Evolutionary conservation across 1,140 invertebrate species (phyloP), one percentile per base, ranked within the genome.

Genomic region (Temnothorax curvispinosus): DNA sequence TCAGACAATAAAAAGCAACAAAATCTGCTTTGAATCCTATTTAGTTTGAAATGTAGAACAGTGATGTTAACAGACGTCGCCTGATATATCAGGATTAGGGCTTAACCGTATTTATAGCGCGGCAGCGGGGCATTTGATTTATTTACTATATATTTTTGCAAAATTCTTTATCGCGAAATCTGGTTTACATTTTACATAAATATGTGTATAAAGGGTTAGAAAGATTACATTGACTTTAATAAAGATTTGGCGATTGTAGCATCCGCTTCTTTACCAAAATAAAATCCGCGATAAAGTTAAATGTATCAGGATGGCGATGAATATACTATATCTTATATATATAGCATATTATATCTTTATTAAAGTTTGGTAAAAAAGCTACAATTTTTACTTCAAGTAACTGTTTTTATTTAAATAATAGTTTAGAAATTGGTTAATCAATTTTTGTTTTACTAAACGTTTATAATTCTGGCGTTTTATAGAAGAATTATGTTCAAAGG

Each of bases 11-110:
- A 74, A 58, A 58, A 82, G 60, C 52, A 38, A n/a, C 67, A 44
- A 47, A 74, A 82, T 82, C 67, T 82, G 32, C 32, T 74, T 81
- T 81, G 64, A 67, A 71, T 81, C 52, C 38, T 60, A 74, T 82
- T 82, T 58, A 58, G 27, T 13, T 82, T 74, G 80, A 74, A 82
- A 82, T 82, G 67, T 74, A 74, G 80, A 74, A 60, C 52, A 82
- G 67, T 74, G 67, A 82, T 60, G 67, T 74, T 72, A 82, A 82
- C 78, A 74, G 52, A 58, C 77, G 77, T 81, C 62, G 21, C 27
- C 80, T 74, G 67, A 74, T 82, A 72, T 72, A 82, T 82, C 80
- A 82, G 80, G 67, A 82, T 82, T 74, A 82, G 27, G 38, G 27
- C 41, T 82, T 60, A 82, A 82, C 47, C 54, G 15, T 82, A 82